Evolutionary conservation across 2,797 vertebrate species (phyloP), one percentile per base, ranked within the genome.

Genomic region (Epinephelus malabaricus): DNA sequence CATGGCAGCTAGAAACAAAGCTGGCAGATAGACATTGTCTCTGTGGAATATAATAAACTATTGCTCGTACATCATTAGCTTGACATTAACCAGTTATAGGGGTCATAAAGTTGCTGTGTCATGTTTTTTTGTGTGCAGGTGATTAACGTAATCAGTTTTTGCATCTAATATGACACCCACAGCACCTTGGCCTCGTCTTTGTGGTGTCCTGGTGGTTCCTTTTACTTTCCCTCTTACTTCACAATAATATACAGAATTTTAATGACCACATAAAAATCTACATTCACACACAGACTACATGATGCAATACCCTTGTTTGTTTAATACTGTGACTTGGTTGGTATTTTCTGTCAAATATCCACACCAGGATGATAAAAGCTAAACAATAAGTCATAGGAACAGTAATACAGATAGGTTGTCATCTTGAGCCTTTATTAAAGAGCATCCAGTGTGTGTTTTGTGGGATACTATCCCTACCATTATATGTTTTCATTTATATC

Each of bases 181-280:
- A 55, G n/a, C 30, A 38, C 55, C 15, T 71, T 51, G 10, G 50
- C 27, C 30, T 3, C 14, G 3, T 11, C 66, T 65, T 2, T 49
- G 25, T 21, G 2, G 18, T 7, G n/a, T 63, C 15, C 50, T 25
- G 38, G 9, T 38, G 59, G 45, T 53, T 56, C 7, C 1, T 30
- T 59, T 17, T 19, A 38, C 18, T 6, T 34, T 5, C 2, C 2
- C 6, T 62, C 53, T 50, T 9, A 43, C 21, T 76, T 59, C 27
- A 68, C 19, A 51, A 47, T 15, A 17, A 61, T 66, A 55, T 69
- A 50, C 55, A 25, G 12, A 69, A 55, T 27, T 73, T 76, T 59
- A 81, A 73, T 63, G 23, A 19, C n/a, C 55, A 60, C 47, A 53
- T 81, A 30, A 69, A 81, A 73, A 38, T 38, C 1, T 46, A 34